A percentile compares a stretch with the other conserved stretches of the same genome.
Conservation (phyloP, 2,113 vertebrate species). For the Cyanoderma ruficeps region DNA sequence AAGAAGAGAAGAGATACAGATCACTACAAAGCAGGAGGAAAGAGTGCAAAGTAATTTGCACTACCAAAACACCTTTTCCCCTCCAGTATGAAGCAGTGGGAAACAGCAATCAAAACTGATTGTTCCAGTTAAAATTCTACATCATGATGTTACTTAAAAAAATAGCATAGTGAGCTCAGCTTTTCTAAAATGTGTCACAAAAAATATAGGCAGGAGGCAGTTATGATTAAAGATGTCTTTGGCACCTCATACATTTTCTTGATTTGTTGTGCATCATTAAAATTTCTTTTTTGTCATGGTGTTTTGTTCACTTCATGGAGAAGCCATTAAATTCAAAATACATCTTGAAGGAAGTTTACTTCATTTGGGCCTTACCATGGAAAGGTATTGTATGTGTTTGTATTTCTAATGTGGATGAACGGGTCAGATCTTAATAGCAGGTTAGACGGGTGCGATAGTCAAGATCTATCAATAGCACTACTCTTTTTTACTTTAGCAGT, state of each 20-base stretch:
- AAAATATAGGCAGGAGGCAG: not conserved
- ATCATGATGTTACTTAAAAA: not conserved
- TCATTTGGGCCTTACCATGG: not conserved
- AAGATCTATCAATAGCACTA: not conserved
- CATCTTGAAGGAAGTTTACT: constrained; percentile 35
- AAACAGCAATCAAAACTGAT: constrained; percentile 23
- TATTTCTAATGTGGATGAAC: constrained; percentile 24
- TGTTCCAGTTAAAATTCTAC: constrained; percentile 33
- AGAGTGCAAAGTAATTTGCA: not conserved
- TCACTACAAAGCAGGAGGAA: not conserved
- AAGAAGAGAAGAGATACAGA: not conserved
- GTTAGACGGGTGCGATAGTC: not conserved
- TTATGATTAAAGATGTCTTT: not conserved
- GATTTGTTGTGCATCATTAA: constrained; percentile 51
- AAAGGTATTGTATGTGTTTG: not conserved
- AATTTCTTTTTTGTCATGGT: constrained; percentile 36
- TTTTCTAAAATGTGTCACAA: not conserved
- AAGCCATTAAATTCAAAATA: constrained; percentile 67
- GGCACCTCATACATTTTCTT: constrained; percentile 36
- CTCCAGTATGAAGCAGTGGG: constrained; percentile 4
- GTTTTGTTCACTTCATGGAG: constrained; percentile 64
- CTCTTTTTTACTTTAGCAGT: not conserved
- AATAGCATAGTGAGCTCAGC: not conserved
- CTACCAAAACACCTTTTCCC: not conserved
- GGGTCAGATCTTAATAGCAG: not conserved